A percentile compares a stretch with the other conserved stretches of the same genome.
These are phyloP conservation scores for Orchesella cincta DNA, from an alignment of 1,140 invertebrate species.

Conservation along the genomic window DNA sequence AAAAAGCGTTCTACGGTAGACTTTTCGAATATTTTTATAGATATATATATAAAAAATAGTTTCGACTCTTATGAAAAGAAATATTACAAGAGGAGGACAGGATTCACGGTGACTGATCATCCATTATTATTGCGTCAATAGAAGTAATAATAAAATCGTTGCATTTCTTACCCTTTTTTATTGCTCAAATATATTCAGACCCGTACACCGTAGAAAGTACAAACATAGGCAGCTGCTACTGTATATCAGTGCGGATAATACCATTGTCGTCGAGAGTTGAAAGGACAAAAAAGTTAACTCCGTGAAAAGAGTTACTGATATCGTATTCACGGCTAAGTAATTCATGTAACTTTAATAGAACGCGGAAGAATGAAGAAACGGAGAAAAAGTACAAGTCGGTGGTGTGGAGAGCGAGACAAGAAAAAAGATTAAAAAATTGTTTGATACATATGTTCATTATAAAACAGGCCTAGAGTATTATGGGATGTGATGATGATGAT, in stretches of 20 bases:
- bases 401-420: neutral
- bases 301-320: neutral
- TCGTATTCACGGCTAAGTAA: neutral
- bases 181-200: neutral
- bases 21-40: too few species aligned
- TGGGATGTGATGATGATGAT: neutral
- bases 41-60: too few species aligned
- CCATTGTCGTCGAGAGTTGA: neutral
- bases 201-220: neutral
- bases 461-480: neutral
- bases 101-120: slow-evolving; percentile 24
- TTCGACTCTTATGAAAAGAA: too few species aligned
- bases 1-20: too few species aligned
- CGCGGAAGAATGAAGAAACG: neutral
- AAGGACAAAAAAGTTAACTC: neutral
- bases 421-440: slow-evolving; percentile 9
- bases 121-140: slow-evolving; percentile 7
- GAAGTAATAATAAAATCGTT: neutral
- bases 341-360: neutral
- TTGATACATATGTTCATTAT: neutral
- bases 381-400: too few species aligned
- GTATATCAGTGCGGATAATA: neutral
- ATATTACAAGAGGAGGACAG: slow-evolving; percentile 4
- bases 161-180: neutral
- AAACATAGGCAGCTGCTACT: too few species aligned